A percentile compares a stretch with the other conserved stretches of the same genome.
Conservation (phyloP, 2,888 invertebrate species). For the Tridacna crocea region DNA sequence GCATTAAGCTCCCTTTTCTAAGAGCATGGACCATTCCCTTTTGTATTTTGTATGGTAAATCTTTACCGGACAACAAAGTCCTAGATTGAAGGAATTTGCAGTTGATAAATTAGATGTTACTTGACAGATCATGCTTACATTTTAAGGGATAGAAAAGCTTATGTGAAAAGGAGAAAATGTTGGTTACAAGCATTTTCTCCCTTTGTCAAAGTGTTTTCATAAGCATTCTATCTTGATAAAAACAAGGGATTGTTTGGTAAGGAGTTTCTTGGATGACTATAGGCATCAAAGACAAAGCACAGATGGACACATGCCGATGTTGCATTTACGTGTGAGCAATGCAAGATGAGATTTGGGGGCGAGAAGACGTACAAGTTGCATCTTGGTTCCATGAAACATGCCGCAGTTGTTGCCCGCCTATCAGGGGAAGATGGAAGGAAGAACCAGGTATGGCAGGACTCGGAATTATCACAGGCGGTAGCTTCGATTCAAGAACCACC, state of each 20-base stretch:
- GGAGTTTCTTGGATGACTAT: neutral
- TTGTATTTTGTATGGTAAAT: too few species aligned
- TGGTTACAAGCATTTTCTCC: neutral
- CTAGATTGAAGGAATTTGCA: too few species aligned
- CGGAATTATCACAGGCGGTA: neutral
- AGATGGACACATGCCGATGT: neutral
- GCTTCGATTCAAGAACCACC: neutral
- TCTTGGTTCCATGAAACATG: conserved; percentile 20
- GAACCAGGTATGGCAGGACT: neutral
- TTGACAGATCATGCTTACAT: too few species aligned
- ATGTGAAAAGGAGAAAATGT: neutral
- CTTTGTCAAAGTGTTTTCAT: neutral
- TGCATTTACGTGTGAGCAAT: conserved; percentile 11
- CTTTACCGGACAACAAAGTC: too few species aligned
- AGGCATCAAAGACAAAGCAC: conserved; percentile 28
- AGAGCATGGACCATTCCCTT: too few species aligned
- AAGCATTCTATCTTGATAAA: neutral
- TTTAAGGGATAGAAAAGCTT: too few species aligned
- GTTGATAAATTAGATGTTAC: too few species aligned
- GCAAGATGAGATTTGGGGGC: conserved; percentile 8
- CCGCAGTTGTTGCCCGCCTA: neutral
- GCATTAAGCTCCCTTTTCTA: too few species aligned
- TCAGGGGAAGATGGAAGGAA: neutral
- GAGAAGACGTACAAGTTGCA: neutral
- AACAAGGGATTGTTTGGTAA: too few species aligned